These are phyloP conservation scores for Pediacus dermestoides DNA, from an alignment of 2,888 invertebrate species.

Conservation along the genomic window DNA sequence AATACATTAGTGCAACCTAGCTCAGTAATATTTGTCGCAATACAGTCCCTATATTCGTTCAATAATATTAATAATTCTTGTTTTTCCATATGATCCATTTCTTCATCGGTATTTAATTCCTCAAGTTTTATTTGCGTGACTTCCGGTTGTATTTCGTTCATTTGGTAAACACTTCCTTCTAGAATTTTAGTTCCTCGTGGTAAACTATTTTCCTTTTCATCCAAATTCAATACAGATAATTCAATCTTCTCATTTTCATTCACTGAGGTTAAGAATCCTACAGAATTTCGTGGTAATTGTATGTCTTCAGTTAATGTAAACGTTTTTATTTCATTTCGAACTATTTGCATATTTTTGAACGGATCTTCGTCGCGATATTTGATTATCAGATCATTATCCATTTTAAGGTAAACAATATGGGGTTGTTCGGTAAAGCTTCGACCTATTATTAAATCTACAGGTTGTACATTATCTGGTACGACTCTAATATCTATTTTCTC, in stretches of 20 bases:
- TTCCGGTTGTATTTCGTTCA: constrained; percentile 1
- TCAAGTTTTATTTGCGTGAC: neutral
- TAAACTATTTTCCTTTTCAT: no score
- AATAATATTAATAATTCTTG: constrained; percentile 7
- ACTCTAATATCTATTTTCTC: neutral
- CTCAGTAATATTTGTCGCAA: constrained; percentile 13
- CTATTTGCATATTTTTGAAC: neutral
- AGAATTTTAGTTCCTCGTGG: no score
- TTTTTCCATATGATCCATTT: neutral
- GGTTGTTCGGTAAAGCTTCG: neutral
- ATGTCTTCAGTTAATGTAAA: no score
- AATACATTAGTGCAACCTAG: constrained; percentile 17
- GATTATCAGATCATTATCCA: no score
- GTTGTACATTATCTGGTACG: neutral
- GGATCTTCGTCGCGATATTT: neutral
- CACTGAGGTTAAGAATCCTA: no score
- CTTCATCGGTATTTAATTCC: neutral
- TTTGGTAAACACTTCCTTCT: no score
- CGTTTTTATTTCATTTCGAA: no score
- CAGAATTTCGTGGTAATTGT: no score
- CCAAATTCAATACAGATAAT: no score
- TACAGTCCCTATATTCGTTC: constrained; percentile 13
- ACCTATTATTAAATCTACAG: neutral
- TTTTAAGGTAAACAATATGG: neutral
- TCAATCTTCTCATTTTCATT: no score